Percentiles rank a stretch among this genome's conserved stretches.
These are phyloP conservation scores for Lepidochitona cinerea DNA, from an alignment of 2,888 invertebrate genomes.

Conservation along the genomic window DNA sequence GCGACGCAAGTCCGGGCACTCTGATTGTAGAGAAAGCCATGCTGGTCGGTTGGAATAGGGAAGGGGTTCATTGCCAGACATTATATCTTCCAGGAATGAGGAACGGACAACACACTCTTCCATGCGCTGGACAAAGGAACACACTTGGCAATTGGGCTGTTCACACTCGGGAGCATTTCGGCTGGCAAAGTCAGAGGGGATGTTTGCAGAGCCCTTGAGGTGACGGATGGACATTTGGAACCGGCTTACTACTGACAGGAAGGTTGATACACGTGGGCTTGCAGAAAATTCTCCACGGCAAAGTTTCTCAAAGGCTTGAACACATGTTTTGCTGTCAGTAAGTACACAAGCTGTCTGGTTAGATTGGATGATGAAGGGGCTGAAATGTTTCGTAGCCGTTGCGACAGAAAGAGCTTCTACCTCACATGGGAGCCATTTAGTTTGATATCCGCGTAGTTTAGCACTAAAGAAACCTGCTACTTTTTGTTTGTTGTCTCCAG, in stretches of 20 bases:
- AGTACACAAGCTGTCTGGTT: slow-evolving; percentile 24
- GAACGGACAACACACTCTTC: slow-evolving; percentile 36
- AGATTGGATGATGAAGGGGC: slow-evolving; percentile 42
- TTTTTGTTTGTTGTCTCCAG: neutral
- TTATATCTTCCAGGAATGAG: slow-evolving; percentile 14
- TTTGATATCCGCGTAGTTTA: slow-evolving; percentile 26
- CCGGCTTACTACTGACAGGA: slow-evolving; percentile 31
- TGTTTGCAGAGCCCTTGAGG: slow-evolving; percentile 23
- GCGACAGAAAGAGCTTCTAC: slow-evolving; percentile 38
- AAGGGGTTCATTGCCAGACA: slow-evolving; percentile 13
- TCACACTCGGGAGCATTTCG: slow-evolving; percentile 29
- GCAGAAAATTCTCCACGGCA: slow-evolving; percentile 35
- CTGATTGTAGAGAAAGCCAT: slow-evolving; percentile 26
- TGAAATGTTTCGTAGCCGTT: slow-evolving; percentile 37
- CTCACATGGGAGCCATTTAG: slow-evolving; percentile 42
- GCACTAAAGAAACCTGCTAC: slow-evolving; percentile 19
- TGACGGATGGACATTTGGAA: slow-evolving; percentile 16
- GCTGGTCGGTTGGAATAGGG: slow-evolving; percentile 27
- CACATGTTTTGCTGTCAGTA: slow-evolving; percentile 41
- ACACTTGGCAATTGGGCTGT: slow-evolving; percentile 29
- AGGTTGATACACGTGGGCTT: slow-evolving; percentile 35
- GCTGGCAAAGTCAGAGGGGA: slow-evolving; percentile 36
- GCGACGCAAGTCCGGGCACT: too few relatives aligned
- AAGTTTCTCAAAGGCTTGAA: slow-evolving; percentile 36
- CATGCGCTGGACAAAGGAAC: too few relatives aligned